phyloP scores from a whole-genome alignment of 2,888 invertebrate species.

The Pyralis farinalis region DNA sequence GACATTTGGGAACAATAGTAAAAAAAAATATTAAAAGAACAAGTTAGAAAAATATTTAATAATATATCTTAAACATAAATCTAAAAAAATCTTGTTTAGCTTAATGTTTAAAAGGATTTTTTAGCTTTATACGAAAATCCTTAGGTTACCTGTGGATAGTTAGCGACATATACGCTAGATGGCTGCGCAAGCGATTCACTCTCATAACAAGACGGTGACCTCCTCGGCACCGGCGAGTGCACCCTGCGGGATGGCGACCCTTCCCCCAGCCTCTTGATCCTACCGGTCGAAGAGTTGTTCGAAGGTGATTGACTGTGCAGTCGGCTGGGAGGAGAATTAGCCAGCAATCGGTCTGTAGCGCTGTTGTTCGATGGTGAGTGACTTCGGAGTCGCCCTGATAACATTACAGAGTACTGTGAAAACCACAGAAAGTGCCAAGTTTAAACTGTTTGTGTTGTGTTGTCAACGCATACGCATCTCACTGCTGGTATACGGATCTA shows the following conservation, averaged over 20 bases:
- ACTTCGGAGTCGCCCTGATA: slow-evolving; percentile 56
- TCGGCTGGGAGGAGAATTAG: slow-evolving; percentile 52
- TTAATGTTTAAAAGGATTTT: no score
- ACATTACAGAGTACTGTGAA: no score
- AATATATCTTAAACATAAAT: no score
- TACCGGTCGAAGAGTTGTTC: slow-evolving; percentile 56
- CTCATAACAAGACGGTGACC: slow-evolving; percentile 61
- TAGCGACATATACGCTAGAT: slow-evolving; percentile 47
- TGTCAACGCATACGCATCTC: no score
- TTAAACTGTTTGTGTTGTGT: no score
- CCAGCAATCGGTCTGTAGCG: slow-evolving; percentile 52
- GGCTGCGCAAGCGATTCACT: slow-evolving; percentile 40
- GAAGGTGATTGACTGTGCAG: slow-evolving; percentile 64
- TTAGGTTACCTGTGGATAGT: slow-evolving; percentile 66
- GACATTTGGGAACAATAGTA: no score
- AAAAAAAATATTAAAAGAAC: no score
- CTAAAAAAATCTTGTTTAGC: no score
- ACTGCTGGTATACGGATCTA: no score
- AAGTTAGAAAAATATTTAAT: no score
- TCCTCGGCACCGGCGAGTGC: slow-evolving; percentile 50
- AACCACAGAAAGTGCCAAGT: no score
- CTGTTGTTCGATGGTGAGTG: slow-evolving; percentile 66
- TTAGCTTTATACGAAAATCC: no score
- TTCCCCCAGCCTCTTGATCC: slow-evolving; percentile 61
- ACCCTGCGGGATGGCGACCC: slow-evolving; percentile 51